A percentile compares a stretch with the other conserved stretches of the same genome.
These are phyloP conservation scores for Notodonta dromedarius DNA, from an alignment of 2,888 invertebrate genomes.

Conservation along the genomic window DNA sequence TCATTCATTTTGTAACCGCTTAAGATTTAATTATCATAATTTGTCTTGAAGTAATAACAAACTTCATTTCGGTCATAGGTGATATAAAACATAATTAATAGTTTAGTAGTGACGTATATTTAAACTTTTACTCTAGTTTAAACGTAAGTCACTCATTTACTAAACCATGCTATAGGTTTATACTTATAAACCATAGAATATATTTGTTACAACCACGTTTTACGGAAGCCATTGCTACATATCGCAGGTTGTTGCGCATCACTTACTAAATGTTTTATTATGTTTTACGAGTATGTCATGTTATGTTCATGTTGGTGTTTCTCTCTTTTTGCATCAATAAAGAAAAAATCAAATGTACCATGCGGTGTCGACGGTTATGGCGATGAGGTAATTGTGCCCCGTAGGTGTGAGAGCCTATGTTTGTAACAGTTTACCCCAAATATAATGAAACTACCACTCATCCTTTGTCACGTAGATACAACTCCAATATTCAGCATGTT, in stretches of 20 bases:
- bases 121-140: too few relatives aligned
- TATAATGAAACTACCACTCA: constrained; percentile 55
- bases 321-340: constrained; percentile 85
- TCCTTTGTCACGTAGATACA: constrained; percentile 57
- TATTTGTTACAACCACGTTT: constrained; percentile 14
- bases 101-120: not conserved
- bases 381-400: constrained; percentile 91
- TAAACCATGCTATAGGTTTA: too few relatives aligned
- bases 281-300: constrained; percentile 56
- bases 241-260: constrained; percentile 58
- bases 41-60: too few relatives aligned
- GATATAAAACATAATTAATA: constrained; percentile 1
- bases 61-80: not conserved
- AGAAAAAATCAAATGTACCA: constrained; percentile 97
- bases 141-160: too few relatives aligned
- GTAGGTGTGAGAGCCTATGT: constrained; percentile 74
- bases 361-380: constrained; percentile 96
- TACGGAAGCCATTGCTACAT: constrained; percentile 35
- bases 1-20: constrained; percentile 38
- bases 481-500: constrained; percentile 54
- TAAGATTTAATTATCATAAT: not conserved
- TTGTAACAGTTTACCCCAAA: constrained; percentile 58
- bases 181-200: not conserved
- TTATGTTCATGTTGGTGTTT: constrained; percentile 82
- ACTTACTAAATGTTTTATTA: constrained; percentile 51